phyloP scores from a whole-genome alignment of 2,888 invertebrate species.

The Morpho achilles region DNA sequence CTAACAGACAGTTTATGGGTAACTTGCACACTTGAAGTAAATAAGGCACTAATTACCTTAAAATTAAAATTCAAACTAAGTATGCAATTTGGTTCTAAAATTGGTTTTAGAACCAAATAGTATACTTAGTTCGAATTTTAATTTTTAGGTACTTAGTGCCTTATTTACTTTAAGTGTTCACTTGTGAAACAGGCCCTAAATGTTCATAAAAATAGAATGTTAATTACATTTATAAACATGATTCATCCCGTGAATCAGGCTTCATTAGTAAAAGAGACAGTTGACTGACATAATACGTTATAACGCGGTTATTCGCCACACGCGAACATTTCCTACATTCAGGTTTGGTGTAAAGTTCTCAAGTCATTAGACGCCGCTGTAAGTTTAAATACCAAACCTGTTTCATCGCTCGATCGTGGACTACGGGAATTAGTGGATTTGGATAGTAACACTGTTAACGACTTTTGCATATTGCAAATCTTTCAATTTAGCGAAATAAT shows the following conservation, averaged over 20 bases:
- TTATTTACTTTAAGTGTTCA: too few relatives aligned
- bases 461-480: background rate
- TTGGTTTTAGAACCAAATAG: too few relatives aligned
- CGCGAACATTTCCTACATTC: slow-evolving; percentile 12
- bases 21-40: too few relatives aligned
- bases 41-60: too few relatives aligned
- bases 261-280: slow-evolving; percentile 2
- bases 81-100: too few relatives aligned
- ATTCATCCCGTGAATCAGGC: slow-evolving; percentile 4
- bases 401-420: slow-evolving; percentile 3
- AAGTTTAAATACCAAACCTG: slow-evolving; percentile 11
- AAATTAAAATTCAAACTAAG: too few relatives aligned
- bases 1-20: too few relatives aligned
- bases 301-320: slow-evolving; percentile 11
- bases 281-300: slow-evolving; percentile 4
- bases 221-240: background rate
- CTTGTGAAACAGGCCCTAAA: too few relatives aligned
- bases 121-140: too few relatives aligned
- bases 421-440: background rate
- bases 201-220: too few relatives aligned
- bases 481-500: background rate
- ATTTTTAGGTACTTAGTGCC: too few relatives aligned
- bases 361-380: slow-evolving; percentile 7
- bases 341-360: slow-evolving; percentile 9
- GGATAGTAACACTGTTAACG: background rate